Evolutionary conservation across 2,113 vertebrate species (phyloP).

Genomic region (Mirounga angustirostris): DNA sequence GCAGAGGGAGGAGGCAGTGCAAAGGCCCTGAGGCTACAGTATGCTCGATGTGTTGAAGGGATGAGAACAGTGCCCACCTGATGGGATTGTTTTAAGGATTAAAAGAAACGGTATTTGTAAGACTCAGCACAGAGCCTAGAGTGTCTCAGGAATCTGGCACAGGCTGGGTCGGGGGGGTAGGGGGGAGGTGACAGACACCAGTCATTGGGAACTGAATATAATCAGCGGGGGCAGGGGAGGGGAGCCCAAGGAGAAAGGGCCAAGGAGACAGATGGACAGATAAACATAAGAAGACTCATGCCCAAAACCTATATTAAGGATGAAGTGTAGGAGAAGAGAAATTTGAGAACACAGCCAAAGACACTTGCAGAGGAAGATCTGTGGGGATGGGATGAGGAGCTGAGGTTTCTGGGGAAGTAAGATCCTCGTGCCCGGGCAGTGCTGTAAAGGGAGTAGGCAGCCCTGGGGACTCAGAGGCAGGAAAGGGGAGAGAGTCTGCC

Average conservation of each 20-base stretch:
- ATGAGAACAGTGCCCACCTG: not conserved
- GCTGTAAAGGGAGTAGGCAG: not conserved
- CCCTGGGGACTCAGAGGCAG: not conserved
- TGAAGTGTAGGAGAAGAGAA: conserved; percentile 77
- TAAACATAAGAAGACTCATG: conserved; percentile 75
- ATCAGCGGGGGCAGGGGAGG: conserved; percentile 51
- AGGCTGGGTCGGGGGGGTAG: conserved; percentile 5
- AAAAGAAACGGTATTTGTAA: not conserved
- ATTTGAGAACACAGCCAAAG: conserved; percentile 71
- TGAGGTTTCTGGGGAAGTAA: conserved; percentile 19
- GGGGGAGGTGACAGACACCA: conserved; percentile 72
- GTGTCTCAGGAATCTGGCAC: conserved; percentile 55
- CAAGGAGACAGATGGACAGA: conserved; percentile 78
- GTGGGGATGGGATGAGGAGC: conserved; percentile 6
- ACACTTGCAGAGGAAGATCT: conserved; percentile 65
- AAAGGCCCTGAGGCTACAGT: conserved; percentile 42
- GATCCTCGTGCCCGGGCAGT: not conserved
- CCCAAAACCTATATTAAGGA: conserved; percentile 81
- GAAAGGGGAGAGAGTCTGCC: not conserved
- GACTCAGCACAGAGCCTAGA: conserved; percentile 39
- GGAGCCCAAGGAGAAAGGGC: conserved; percentile 70
- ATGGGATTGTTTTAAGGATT: not conserved
- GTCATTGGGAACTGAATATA: conserved; percentile 58
- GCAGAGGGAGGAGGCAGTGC: not conserved
- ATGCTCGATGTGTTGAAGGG: too few species aligned